Evolutionary conservation across 1,140 invertebrate species (phyloP).

Genomic region (Drosophila nebulosa): DNA sequence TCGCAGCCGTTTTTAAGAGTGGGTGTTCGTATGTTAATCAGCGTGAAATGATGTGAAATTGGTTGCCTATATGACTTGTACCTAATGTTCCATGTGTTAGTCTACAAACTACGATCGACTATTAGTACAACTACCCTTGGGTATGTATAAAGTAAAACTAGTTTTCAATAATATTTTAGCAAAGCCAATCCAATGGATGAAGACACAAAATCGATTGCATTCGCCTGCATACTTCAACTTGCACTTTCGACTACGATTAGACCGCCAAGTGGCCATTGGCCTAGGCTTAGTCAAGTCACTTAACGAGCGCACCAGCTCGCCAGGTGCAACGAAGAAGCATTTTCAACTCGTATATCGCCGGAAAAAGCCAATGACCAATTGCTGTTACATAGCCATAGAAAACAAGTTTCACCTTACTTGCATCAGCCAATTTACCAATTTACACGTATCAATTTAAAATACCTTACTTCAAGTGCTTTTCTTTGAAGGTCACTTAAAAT

Average conservation of each 20-base stretch:
- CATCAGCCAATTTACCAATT: neutral
- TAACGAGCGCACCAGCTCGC: slow-evolving; percentile 18
- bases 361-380: slow-evolving; percentile 72
- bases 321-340: slow-evolving; percentile 5
- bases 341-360: slow-evolving; percentile 8
- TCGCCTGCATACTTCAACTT: slow-evolving; percentile 61
- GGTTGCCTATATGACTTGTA: too few relatives aligned
- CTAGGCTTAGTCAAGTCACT: slow-evolving; percentile 10
- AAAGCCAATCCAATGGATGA: slow-evolving; percentile 13
- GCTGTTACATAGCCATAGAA: slow-evolving; percentile 47
- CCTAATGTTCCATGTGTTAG: too few relatives aligned
- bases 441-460: neutral
- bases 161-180: slow-evolving; percentile 56
- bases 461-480: neutral
- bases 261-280: neutral
- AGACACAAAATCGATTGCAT: slow-evolving; percentile 64
- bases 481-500: neutral
- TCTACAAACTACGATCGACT: neutral
- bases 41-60: too few relatives aligned
- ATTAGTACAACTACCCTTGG: neutral
- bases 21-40: too few relatives aligned
- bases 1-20: too few relatives aligned
- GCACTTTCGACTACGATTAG: slow-evolving; percentile 54
- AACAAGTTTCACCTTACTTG: slow-evolving; percentile 64
- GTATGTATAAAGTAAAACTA: slow-evolving; percentile 51